Conservation (phyloP, 2,888 invertebrate genomes). For the Polymixis lichenea region DNA sequence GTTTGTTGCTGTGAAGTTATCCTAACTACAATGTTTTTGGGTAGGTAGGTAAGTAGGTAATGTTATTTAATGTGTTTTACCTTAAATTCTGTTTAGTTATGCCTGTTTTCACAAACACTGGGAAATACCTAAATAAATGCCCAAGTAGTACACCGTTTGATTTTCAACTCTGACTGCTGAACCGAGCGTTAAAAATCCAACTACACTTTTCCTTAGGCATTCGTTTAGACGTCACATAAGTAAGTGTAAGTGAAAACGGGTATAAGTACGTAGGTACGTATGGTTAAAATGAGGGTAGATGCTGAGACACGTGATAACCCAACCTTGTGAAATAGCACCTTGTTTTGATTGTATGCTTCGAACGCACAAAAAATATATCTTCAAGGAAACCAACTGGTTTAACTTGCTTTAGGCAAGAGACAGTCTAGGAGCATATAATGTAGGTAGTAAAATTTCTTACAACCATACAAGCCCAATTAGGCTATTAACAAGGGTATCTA, state of each 20-base stretch:
- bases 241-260: background rate
- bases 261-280: background rate
- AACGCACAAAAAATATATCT: constrained; percentile 52
- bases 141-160: background rate
- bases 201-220: background rate
- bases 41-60: background rate
- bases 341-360: constrained; percentile 64
- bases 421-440: background rate
- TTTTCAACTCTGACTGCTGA: background rate
- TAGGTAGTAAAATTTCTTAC: constrained; percentile 32
- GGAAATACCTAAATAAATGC: background rate
- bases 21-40: background rate
- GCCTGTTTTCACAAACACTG: background rate
- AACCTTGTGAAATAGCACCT: constrained; percentile 72
- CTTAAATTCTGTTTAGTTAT: background rate
- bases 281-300: constrained; percentile 10
- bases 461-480: constrained; percentile 21
- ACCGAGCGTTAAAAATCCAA: background rate
- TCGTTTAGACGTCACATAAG: background rate
- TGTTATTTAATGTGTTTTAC: background rate
- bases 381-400: constrained; percentile 61
- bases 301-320: constrained; percentile 12
- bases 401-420: constrained; percentile 49
- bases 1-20: constrained; percentile 1
- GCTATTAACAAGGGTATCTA: constrained; percentile 8